Evolutionary conservation across 2,888 invertebrate genomes (phyloP), one percentile per base, ranked within the genome.

Genomic region (Galerucella nymphaeae): DNA sequence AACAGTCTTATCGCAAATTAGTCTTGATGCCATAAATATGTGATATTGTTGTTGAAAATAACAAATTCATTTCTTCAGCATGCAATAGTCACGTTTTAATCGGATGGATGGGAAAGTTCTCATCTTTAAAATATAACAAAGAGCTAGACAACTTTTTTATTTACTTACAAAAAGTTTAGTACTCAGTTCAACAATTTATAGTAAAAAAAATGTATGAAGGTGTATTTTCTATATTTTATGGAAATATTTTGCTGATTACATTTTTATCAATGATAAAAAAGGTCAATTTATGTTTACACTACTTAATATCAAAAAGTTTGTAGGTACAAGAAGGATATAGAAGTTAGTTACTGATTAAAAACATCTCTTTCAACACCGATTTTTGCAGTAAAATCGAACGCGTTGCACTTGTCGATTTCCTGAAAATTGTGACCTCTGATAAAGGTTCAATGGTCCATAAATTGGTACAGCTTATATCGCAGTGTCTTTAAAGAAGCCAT

Each of bases 381-480:
- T 45, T 38, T 16, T 16, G 57, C 23, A 57, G 23, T 20, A 57
- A 41, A 57, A 41, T 45, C 23, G 45, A 18, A 18, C 18, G 23
- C 18, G 20, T 63, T 65, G 41, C 41, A 42, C 16, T 66, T 23
- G 41, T 20, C 18, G 58, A 38, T 63, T 68, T 76, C 73, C 72
- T 74, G 72, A 76, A 77, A 74, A 72, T 64, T 74, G 66, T 76
- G 77, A 81, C 77, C 80, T 75, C 72, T 80, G 79, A 78, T 76
- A 74, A 58, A 65, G 58, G 64, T 70, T 68, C 70, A 76, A 73
- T 20, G 76, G 73, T 74, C 70, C 78, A 79, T 76, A 53, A 70
- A 65, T 71, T 67, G 53, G 42, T 55, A 69, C 18, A 18, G 42
- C 41, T 18, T 42, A 62, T 62, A 62, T 42, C 42, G 53, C 53